phyloP scores from a whole-genome alignment of 1,140 invertebrate genomes.

The Trachelipus rathkii region DNA sequence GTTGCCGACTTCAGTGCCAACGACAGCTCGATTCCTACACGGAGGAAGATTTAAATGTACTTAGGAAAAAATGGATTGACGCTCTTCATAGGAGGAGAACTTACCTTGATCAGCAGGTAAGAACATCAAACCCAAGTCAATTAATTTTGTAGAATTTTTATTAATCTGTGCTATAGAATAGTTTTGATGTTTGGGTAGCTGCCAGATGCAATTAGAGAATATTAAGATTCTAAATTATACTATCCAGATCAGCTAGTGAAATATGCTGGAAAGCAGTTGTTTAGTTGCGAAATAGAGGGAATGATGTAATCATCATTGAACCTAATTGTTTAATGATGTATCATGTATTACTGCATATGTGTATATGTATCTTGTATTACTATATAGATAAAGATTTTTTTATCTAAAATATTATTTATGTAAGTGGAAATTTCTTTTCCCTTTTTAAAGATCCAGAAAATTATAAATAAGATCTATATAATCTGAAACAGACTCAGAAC shows the following conservation, averaged over 20 bases:
- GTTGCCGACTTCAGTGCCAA: conserved; percentile 54
- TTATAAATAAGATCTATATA: conserved; percentile 63
- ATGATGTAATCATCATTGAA: no score
- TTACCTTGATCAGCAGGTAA: conserved; percentile 86
- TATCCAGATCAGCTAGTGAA: no score
- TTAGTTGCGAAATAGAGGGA: no score
- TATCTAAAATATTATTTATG: no score
- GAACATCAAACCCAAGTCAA: not conserved
- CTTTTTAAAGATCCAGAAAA: conserved; percentile 46
- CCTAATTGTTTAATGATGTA: no score
- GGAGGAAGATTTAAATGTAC: conserved; percentile 84
- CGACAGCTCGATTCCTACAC: conserved; percentile 94
- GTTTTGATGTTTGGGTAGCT: not conserved
- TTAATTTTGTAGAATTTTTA: not conserved
- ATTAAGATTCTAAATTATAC: not conserved
- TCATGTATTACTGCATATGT: no score
- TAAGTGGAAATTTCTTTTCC: no score
- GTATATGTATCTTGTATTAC: no score
- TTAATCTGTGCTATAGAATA: not conserved
- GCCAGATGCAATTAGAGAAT: not conserved
- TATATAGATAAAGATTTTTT: no score
- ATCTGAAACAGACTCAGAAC: conserved; percentile 82
- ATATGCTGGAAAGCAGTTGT: no score
- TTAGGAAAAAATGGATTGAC: conserved; percentile 90
- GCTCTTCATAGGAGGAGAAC: conserved; percentile 77